A percentile compares a stretch with the other conserved stretches of the same genome.
Evolutionary conservation across 2,113 vertebrate species (phyloP).

Genomic region (Peromyscus leucopus): DNA sequence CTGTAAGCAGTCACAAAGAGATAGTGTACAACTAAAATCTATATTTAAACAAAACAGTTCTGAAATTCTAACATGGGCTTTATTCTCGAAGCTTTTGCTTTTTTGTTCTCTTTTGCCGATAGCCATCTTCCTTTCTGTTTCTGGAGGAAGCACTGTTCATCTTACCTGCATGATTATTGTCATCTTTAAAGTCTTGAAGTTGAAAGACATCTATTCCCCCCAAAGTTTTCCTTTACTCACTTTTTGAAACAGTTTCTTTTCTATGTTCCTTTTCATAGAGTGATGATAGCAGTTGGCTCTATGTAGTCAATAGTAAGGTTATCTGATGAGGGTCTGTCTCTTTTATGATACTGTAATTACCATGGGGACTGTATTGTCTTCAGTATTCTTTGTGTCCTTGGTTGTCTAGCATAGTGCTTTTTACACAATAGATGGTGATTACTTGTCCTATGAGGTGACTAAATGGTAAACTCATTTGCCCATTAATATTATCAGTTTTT

Average conservation of each 20-base stretch:
- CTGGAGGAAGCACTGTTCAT: background rate
- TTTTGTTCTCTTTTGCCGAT: background rate
- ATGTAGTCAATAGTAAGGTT: background rate
- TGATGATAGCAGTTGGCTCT: background rate
- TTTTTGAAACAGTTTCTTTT: background rate
- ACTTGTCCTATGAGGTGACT: constrained; percentile 47
- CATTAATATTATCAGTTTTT: constrained; percentile 23
- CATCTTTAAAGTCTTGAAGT: constrained; percentile 29
- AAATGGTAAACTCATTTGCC: constrained; percentile 22
- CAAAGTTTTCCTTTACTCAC: background rate
- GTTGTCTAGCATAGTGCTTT: background rate
- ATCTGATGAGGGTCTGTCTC: constrained; percentile 5
- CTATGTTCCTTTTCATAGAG: background rate
- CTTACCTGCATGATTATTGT: background rate
- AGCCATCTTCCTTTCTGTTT: constrained; percentile 7
- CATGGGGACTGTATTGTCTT: background rate
- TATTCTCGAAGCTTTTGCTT: background rate
- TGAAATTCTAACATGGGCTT: background rate
- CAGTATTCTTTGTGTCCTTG: background rate
- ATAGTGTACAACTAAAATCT: constrained; percentile 7
- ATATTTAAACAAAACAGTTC: constrained; percentile 23
- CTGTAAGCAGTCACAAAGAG: background rate
- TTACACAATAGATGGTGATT: background rate
- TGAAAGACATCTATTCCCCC: background rate
- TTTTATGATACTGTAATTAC: background rate